These are phyloP conservation scores for Whitmania pigra DNA, from an alignment of 1,140 invertebrate genomes.

Conservation along the genomic window DNA sequence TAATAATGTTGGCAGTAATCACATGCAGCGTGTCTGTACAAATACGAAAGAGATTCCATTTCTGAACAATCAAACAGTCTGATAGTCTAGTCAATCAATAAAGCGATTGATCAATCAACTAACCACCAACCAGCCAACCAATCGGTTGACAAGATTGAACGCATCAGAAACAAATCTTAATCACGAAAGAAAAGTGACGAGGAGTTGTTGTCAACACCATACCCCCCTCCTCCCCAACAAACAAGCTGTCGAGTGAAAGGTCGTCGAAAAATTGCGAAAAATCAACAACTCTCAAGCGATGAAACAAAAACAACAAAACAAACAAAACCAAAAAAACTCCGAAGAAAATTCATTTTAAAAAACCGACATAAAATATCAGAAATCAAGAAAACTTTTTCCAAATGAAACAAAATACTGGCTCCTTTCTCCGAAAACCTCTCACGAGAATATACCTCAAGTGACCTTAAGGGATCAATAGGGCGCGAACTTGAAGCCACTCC, in stretches of 20 bases:
- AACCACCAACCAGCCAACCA: background rate
- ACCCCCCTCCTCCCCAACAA: too few relatives aligned
- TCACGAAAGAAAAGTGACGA: too few relatives aligned
- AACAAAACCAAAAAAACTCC: slow-evolving; percentile 1
- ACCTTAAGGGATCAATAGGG: background rate
- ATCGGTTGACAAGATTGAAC: background rate
- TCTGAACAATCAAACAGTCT: background rate
- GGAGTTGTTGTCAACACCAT: too few relatives aligned
- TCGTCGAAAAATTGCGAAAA: background rate
- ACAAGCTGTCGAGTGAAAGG: too few relatives aligned
- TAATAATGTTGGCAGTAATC: too few relatives aligned
- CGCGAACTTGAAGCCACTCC: slow-evolving; percentile 5
- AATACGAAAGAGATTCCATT: background rate
- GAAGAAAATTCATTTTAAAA: background rate
- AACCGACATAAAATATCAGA: background rate
- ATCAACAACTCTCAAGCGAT: background rate
- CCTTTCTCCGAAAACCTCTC: background rate
- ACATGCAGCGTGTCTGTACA: background rate
- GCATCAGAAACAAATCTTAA: background rate
- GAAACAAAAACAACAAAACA: background rate
- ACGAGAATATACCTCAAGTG: background rate
- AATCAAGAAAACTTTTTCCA: background rate
- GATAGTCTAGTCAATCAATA: slow-evolving; percentile 1
- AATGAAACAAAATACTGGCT: background rate
- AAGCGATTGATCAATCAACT: background rate